Base-by-base conservation (phyloP, 2,888 invertebrate genomes). In the Drosophila mayaguana region DNA sequence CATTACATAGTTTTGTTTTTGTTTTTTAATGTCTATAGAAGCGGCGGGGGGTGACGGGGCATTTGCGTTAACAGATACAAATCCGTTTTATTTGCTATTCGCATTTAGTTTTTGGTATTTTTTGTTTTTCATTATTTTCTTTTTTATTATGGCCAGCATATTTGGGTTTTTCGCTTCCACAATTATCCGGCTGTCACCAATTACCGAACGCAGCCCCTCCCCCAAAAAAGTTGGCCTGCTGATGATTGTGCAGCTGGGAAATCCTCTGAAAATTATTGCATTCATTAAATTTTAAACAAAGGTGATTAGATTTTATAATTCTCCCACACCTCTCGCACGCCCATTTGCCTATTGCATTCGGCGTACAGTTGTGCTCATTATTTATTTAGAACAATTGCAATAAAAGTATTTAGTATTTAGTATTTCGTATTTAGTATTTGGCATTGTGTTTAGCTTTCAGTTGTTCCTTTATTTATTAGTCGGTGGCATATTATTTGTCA, bases 211-310 rank as follows among this genome's bases (percentile, higher is more conserved):
- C 32, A 32, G 2, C 18, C 18, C 18, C n/a, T 4, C 4, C 42
- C 42, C 36, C 18, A 8, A 16, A 16, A 42, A 16, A 16, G 8
- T 2, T 11, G 9, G 38, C 2, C 28, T 22, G 61, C 56, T 60
- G 62, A 55, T 77, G 50, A 50, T 42, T 53, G 42, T 59, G 68
- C 55, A 68, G 66, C 68, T 64, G 75, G 75, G 64, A 89, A 89
- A 87, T 87, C 89, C 86, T 69, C 76, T 72, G 51, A 84, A 50
- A 89, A 90, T 80, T 83, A 89, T 89, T 82, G 85, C 87, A 73
- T 81, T 89, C 88, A 89, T 90, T 91, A 91, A 89, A 89, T 83
- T 83, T 90, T 90, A 87, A 90, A 88, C 88, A 89, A 83, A 90
- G 88, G 88, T 86, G 90, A 89, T 90, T 91, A 90, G 90, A 90